These are phyloP conservation scores for Daboia siamensis DNA, from an alignment of 2,113 vertebrate genomes.

Conservation along the genomic window DNA sequence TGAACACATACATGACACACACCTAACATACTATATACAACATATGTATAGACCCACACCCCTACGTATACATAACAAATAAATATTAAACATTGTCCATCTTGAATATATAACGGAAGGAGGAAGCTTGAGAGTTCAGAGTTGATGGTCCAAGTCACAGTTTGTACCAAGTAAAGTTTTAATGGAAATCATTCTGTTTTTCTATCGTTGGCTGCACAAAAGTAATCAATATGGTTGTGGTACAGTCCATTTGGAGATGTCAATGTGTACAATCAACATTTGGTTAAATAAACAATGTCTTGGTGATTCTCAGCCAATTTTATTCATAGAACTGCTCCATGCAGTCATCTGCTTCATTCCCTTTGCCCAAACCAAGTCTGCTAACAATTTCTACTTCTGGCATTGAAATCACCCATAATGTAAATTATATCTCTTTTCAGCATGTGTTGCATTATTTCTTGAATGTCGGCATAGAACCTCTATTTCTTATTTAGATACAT, in stretches of 20 bases:
- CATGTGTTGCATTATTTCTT: background rate
- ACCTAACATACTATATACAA: too few relatives aligned
- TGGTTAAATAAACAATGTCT: background rate
- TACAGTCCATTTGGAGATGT: background rate
- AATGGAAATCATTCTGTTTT: background rate
- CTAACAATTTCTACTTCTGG: background rate
- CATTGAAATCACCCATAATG: background rate
- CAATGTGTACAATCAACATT: background rate
- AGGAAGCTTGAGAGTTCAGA: background rate
- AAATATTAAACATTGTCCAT: too few relatives aligned
- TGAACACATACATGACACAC: too few relatives aligned
- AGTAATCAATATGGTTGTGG: background rate
- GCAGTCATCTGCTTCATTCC: background rate
- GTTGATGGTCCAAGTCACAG: background rate
- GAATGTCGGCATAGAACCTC: background rate
- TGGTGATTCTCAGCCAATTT: background rate
- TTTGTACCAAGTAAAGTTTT: background rate
- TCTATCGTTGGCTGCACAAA: background rate
- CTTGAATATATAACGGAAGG: too few relatives aligned
- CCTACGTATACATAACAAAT: too few relatives aligned
- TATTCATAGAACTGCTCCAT: background rate
- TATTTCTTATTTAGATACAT: background rate
- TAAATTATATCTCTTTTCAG: background rate
- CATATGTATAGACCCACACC: too few relatives aligned
- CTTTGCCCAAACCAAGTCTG: background rate